Evolutionary conservation across 2,113 vertebrate genomes (phyloP).

Genomic region (Acanthochromis polyacanthus): DNA sequence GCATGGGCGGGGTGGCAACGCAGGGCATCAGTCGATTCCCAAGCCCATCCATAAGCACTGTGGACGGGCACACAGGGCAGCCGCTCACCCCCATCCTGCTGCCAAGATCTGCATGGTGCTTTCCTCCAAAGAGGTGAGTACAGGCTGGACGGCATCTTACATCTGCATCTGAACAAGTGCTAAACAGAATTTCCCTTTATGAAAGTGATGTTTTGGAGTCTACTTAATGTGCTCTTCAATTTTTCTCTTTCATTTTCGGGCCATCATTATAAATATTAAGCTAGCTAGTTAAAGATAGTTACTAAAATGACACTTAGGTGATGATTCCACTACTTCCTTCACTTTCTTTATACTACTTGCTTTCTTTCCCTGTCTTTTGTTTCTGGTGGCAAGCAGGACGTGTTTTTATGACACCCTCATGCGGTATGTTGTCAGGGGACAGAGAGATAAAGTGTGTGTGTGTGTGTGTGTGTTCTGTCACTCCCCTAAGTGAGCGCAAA

Average conservation of each 20-base stretch:
- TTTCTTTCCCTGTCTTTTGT: constrained; percentile 55
- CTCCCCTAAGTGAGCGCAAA: constrained; percentile 16
- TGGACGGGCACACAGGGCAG: constrained; percentile 89
- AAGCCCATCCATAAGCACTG: constrained; percentile 89
- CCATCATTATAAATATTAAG: constrained; percentile 1
- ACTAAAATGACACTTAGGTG: constrained; percentile 79
- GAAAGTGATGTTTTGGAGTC: not conserved
- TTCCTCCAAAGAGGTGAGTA: constrained; percentile 92
- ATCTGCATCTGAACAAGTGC: too few species aligned
- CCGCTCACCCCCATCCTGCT: constrained; percentile 88
- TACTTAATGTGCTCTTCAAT: constrained; percentile 1
- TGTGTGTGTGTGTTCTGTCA: constrained; percentile 24
- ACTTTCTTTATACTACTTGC: constrained; percentile 66
- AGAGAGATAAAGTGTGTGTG: constrained; percentile 41
- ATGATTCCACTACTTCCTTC: constrained; percentile 55
- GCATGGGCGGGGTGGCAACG: constrained; percentile 79
- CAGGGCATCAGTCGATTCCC: constrained; percentile 84
- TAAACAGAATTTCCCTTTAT: not conserved
- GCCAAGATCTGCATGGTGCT: constrained; percentile 91
- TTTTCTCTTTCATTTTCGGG: constrained; percentile 15
- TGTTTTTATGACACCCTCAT: constrained; percentile 87
- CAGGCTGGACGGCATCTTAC: not conserved
- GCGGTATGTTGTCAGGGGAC: constrained; percentile 83
- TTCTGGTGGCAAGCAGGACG: constrained; percentile 82
- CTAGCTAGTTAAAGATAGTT: not conserved